A percentile compares a stretch with the other conserved stretches of the same genome.
These are phyloP conservation scores for Cantharis lateralis DNA, from an alignment of 2,888 invertebrate genomes.

Conservation along the genomic window DNA sequence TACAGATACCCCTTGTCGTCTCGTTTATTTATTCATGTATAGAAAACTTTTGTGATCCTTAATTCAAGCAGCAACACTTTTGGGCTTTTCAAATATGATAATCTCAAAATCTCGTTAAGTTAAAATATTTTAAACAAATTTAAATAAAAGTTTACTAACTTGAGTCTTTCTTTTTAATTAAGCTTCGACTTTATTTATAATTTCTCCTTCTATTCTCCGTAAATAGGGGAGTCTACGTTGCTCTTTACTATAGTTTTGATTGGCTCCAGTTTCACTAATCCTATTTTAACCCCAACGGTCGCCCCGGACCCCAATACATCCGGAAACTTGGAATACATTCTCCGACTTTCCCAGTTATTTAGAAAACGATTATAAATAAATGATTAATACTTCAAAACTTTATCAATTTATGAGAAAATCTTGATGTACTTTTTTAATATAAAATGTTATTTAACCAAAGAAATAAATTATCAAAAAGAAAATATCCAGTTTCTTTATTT, in stretches of 20 bases:
- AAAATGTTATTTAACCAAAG: constrained; percentile 20
- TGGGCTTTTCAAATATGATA: background rate
- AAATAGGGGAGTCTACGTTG: constrained; percentile 21
- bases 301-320: constrained; percentile 62
- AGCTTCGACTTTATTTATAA: background rate
- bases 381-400: constrained; percentile 19
- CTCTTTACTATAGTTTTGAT: constrained; percentile 59
- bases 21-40: constrained; percentile 24
- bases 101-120: background rate
- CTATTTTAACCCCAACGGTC: constrained; percentile 70
- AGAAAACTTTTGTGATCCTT: constrained; percentile 13
- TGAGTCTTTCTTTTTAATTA: background rate
- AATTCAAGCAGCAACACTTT: constrained; percentile 7
- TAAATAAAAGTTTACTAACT: background rate
- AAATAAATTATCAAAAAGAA: constrained; percentile 28
- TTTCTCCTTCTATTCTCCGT: constrained; percentile 2
- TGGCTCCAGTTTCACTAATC: constrained; percentile 74
- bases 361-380: constrained; percentile 20
- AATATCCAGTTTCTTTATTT: constrained; percentile 29
- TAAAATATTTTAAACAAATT: background rate
- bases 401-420: constrained; percentile 12
- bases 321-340: constrained; percentile 44
- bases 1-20: constrained; percentile 25
- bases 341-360: constrained; percentile 27
- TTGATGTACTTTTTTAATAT: constrained; percentile 12